Percentiles rank a stretch among this genome's conserved stretches.
Evolutionary conservation across 64 coral and sea anemone species (phyloP).

Genomic region (Montipora sp.): DNA sequence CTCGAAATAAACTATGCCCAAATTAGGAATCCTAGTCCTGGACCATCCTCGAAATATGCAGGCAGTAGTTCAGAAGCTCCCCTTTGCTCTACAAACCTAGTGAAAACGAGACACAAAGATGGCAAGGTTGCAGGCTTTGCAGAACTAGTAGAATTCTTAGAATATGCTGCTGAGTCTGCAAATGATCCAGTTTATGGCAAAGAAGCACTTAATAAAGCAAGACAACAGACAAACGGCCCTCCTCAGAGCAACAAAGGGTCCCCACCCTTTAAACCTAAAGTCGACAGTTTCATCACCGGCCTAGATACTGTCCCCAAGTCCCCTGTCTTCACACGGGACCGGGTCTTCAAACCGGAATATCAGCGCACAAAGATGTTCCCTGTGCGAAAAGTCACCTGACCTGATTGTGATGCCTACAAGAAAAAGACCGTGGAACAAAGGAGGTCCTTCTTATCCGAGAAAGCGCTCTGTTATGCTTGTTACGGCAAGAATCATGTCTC

Average conservation of each 20-base stretch:
- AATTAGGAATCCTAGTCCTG: slow-evolving; percentile 6
- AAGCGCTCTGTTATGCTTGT: slow-evolving; percentile 66
- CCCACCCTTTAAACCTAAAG: neutral
- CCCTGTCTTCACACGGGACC: slow-evolving; percentile 65
- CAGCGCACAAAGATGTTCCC: slow-evolving; percentile 15
- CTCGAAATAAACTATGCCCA: slow-evolving; percentile 11
- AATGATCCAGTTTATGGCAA: slow-evolving; percentile 79
- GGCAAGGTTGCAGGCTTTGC: slow-evolving; percentile 29
- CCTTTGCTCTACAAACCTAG: slow-evolving; percentile 41
- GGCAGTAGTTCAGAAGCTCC: slow-evolving; percentile 39
- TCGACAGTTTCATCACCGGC: slow-evolving; percentile 2
- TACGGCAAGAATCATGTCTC: slow-evolving; percentile 66
- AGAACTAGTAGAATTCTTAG: slow-evolving; percentile 36
- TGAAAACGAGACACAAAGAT: slow-evolving; percentile 30
- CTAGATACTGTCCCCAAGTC: neutral
- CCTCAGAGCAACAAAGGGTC: slow-evolving; percentile 1
- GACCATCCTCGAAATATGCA: slow-evolving; percentile 63
- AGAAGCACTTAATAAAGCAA: slow-evolving; percentile 63
- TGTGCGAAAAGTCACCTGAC: slow-evolving; percentile 45
- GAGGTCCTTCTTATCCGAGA: slow-evolving; percentile 68
- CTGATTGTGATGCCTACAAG: slow-evolving; percentile 59
- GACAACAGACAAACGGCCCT: slow-evolving; percentile 25
- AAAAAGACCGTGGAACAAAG: slow-evolving; percentile 71
- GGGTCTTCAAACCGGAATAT: slow-evolving; percentile 50
- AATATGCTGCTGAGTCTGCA: slow-evolving; percentile 56